Conservation (phyloP, 2,113 vertebrate genomes). For the Perca fluviatilis region DNA sequence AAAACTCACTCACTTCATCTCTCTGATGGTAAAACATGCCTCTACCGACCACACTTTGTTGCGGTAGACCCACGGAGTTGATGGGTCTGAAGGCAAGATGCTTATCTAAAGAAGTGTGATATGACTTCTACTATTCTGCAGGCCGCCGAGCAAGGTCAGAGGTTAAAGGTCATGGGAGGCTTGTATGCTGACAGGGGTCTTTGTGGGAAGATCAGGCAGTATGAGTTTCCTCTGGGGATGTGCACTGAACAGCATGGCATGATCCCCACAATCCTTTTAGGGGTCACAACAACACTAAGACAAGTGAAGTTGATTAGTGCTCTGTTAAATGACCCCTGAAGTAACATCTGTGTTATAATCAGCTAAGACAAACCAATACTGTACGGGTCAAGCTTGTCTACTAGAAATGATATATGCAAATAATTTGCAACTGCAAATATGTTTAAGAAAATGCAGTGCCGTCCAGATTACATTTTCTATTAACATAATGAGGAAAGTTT, state of each 20-base stretch:
- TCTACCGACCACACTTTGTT: slow-evolving; percentile 42
- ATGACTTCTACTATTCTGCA: slow-evolving; percentile 59
- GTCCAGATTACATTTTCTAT: neutral
- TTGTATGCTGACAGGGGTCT: slow-evolving; percentile 25
- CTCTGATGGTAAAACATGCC: slow-evolving; percentile 40
- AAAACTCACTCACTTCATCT: slow-evolving; percentile 19
- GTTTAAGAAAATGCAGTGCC: neutral
- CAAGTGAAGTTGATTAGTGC: slow-evolving; percentile 34
- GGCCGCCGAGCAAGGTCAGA: slow-evolving; percentile 54
- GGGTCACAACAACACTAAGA: slow-evolving; percentile 41
- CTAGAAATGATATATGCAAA: neutral
- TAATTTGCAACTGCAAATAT: neutral
- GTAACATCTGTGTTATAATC: neutral
- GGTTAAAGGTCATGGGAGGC: slow-evolving; percentile 69
- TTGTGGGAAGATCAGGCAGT: slow-evolving; percentile 39
- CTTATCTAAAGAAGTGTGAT: slow-evolving; percentile 65
- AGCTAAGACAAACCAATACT: slow-evolving; percentile 6
- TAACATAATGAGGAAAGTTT: neutral
- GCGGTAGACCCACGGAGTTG: slow-evolving; percentile 34
- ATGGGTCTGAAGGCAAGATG: slow-evolving; percentile 58
- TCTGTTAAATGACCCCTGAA: neutral
- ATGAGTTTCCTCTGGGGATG: slow-evolving; percentile 39
- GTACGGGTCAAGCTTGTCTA: neutral
- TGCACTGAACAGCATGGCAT: slow-evolving; percentile 32
- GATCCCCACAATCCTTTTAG: slow-evolving; percentile 44